These are phyloP conservation scores for Connochaetes taurinus DNA, from an alignment of 2,113 vertebrate genomes.

Conservation along the genomic window DNA sequence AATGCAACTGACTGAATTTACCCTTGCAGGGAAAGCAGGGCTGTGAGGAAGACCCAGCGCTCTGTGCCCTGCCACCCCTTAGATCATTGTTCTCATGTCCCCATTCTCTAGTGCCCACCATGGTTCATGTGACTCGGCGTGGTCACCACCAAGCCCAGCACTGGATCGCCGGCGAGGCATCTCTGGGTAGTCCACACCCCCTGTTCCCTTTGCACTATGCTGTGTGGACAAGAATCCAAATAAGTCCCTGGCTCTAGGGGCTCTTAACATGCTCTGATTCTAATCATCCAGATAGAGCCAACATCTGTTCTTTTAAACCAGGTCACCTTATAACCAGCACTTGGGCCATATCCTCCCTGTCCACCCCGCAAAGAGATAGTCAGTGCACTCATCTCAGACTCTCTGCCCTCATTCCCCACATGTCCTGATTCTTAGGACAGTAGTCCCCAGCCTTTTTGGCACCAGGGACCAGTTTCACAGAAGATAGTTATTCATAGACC, in stretches of 20 bases:
- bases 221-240: neutral
- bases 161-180: neutral
- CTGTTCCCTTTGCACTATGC: neutral
- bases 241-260: neutral
- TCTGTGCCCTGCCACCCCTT: neutral
- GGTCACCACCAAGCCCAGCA: neutral
- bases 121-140: neutral
- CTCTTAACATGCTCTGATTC: neutral
- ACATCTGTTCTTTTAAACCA: neutral
- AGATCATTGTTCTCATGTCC: neutral
- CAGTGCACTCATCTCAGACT: neutral
- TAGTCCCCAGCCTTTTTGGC: neutral
- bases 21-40: neutral
- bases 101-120: neutral
- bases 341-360: neutral
- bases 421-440: neutral
- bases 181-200: neutral
- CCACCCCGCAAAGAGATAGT: neutral
- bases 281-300: neutral
- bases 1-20: neutral
- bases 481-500: neutral
- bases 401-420: neutral
- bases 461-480: neutral
- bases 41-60: no score
- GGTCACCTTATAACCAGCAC: neutral